Evolutionary conservation across 2,113 vertebrate genomes (phyloP).

Genomic region (Menura novaehollandiae): DNA sequence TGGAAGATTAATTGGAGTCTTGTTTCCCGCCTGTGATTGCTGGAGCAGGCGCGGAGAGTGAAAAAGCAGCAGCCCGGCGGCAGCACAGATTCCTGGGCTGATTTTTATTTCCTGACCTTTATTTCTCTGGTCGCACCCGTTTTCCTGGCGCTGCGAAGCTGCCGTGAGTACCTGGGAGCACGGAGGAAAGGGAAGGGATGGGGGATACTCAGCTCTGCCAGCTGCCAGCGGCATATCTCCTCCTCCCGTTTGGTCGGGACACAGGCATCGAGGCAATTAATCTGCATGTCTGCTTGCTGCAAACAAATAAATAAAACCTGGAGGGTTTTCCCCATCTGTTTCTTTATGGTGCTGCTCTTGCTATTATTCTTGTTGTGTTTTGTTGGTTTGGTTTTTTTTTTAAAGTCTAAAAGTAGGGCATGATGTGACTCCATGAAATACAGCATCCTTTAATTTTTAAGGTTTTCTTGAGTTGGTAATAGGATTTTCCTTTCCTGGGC

Average conservation of each 20-base stretch:
- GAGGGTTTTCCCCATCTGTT: slow-evolving; percentile 43
- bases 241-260: background rate
- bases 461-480: background rate
- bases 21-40: background rate
- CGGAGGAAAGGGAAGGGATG: background rate
- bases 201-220: background rate
- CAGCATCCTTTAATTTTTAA: background rate
- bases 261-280: slow-evolving; percentile 6
- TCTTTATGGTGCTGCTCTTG: slow-evolving; percentile 16
- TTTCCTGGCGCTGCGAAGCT: background rate
- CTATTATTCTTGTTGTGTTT: background rate
- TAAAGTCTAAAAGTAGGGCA: background rate
- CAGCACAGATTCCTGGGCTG: background rate
- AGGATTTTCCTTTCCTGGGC: background rate
- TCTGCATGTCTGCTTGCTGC: background rate
- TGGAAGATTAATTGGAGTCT: background rate
- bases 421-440: background rate
- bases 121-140: background rate
- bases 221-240: background rate
- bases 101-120: slow-evolving; percentile 27
- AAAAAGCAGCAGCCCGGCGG: background rate
- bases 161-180: background rate
- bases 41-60: background rate
- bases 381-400: background rate
- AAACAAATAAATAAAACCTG: slow-evolving; percentile 45